Evolutionary conservation across 2,888 invertebrate genomes (phyloP).

Genomic region (Chymomyza caudatula): DNA sequence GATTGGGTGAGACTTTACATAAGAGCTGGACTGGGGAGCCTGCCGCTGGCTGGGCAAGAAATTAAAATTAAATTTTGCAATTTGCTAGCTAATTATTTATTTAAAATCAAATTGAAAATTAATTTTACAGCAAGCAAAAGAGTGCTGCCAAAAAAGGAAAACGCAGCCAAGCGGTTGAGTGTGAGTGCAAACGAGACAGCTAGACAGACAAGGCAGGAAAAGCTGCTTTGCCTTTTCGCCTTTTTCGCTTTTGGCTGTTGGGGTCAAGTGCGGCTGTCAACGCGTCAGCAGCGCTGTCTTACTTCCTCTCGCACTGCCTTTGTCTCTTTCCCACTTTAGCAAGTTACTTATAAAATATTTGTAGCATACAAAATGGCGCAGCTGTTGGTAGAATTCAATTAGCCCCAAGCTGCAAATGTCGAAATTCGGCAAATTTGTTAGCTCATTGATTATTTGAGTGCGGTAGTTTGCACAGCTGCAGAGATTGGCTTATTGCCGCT

Average conservation of each 20-base stretch:
- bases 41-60: constrained; percentile 43
- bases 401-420: constrained; percentile 57
- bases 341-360: constrained; percentile 62
- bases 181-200: constrained; percentile 23
- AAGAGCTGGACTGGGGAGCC: neutral
- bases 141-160: constrained; percentile 12
- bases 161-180: neutral
- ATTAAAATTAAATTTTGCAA: constrained; percentile 78
- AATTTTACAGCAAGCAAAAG: constrained; percentile 74
- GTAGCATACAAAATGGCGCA: constrained; percentile 70
- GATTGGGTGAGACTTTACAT: neutral
- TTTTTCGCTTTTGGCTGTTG: constrained; percentile 11
- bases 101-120: constrained; percentile 78
- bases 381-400: constrained; percentile 72
- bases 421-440: neutral
- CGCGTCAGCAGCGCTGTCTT: constrained; percentile 23
- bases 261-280: constrained; percentile 51
- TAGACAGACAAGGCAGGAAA: constrained; percentile 17
- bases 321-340: constrained; percentile 20
- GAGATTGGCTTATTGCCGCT: constrained; percentile 50
- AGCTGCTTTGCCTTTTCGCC: neutral
- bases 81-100: constrained; percentile 78
- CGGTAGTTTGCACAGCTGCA: neutral
- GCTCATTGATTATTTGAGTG: neutral
- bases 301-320: neutral